phyloP scores from a whole-genome alignment of 2,797 vertebrate species.

The Pelobates cultripes region DNA sequence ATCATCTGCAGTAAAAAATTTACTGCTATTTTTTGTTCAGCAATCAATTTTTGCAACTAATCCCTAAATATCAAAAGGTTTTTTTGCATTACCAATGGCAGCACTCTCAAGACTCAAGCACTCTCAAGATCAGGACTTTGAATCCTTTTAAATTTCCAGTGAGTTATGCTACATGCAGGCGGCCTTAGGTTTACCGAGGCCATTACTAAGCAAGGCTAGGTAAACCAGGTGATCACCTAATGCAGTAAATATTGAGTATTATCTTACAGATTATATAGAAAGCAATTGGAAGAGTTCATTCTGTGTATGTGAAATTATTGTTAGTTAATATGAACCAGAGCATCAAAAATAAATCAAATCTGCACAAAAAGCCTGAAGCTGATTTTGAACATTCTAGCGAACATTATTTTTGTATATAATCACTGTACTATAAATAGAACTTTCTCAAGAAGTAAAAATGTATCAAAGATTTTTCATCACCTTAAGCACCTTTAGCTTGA shows the following conservation, averaged over 20 bases:
- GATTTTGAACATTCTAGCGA: neutral
- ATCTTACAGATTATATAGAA: neutral
- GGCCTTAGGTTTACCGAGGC: neutral
- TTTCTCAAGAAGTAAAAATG: too few species aligned
- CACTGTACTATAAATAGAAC: neutral
- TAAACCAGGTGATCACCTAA: neutral
- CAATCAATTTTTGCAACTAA: too few species aligned
- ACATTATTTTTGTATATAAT: neutral
- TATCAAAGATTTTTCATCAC: too few species aligned
- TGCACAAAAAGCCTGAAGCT: neutral
- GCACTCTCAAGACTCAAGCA: too few species aligned
- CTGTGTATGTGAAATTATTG: neutral
- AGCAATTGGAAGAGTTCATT: neutral
- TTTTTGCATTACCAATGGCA: too few species aligned
- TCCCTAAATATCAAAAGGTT: too few species aligned
- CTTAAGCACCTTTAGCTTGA: too few species aligned
- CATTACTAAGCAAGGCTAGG: neutral
- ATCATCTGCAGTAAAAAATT: too few species aligned
- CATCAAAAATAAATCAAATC: neutral
- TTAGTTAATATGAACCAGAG: neutral
- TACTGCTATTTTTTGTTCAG: too few species aligned
- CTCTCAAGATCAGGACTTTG: too few species aligned
- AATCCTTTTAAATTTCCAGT: too few species aligned
- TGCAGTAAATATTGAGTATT: neutral
- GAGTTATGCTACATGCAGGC: too few species aligned